Evolutionary conservation across 2,797 vertebrate species (phyloP), one percentile per base, ranked within the genome.

Genomic region (Coilia nasus): DNA sequence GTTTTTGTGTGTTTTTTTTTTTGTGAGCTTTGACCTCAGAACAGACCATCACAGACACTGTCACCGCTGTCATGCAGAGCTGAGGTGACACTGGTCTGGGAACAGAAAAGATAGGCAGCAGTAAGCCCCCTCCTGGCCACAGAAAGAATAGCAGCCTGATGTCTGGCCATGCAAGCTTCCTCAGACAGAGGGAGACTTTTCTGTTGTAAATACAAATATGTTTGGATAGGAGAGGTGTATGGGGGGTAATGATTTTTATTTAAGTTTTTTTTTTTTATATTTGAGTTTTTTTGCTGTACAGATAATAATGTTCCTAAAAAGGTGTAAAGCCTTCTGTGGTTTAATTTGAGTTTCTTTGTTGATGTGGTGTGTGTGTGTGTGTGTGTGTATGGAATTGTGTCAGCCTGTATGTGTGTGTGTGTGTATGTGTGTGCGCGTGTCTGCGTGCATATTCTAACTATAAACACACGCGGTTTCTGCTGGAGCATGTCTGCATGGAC

Each of bases 401-500:
- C 93, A 93, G 67, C 28, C 10, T 41, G 31, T 41, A 31, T 41
- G 31, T 41, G 67, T 75, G 31, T 67, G 62, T 28, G 62, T 67
- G 93, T 94, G 94, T 92, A 93, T 90, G 93, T 90, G 91, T 94
- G 93, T 93, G 62, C 41, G 35, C 19, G 17, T 21, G 71, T 78
- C 71, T 78, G 71, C 71, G 71, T 78, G 71, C 71, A 78, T 78
- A 78, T 78, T 78, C 71, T 41, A 93, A 91, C 90, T 92, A 93
- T 93, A 92, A 93, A 92, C 92, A 91, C 93, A 90, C 91, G 89
- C 91, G 91, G 90, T 86, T 94, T 93, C 93, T 92, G 93, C 93
- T 89, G 91, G 86, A 93, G 95, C 95, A 96, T 96, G 95, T 95
- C 92, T 94, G 95, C 95, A 96, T 96, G 95, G 94, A 93, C 91